Conservation (phyloP, 2,797 vertebrate species). For the Melanotaenia nigrans region DNA sequence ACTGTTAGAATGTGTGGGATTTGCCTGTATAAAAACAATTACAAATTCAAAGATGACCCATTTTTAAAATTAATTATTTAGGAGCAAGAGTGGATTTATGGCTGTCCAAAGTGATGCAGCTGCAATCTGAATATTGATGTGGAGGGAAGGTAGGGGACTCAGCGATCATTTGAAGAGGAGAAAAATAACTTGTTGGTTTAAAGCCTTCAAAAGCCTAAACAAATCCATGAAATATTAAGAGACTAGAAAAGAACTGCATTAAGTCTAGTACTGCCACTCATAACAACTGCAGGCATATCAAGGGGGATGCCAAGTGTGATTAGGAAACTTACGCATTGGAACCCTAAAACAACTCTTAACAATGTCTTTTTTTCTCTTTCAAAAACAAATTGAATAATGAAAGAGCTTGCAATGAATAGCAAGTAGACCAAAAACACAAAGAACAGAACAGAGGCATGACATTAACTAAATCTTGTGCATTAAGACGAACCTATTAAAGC, state of each 20-base stretch:
- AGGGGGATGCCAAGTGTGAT: constrained; percentile 36
- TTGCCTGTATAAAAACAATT: constrained; percentile 47
- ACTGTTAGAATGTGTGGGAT: constrained; percentile 48
- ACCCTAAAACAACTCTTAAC: constrained; percentile 34
- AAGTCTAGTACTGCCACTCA: constrained; percentile 32
- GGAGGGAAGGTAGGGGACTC: constrained; percentile 30
- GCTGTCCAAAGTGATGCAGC: constrained; percentile 61
- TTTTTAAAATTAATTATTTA: constrained; percentile 71
- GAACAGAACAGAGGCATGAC: neutral
- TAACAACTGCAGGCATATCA: constrained; percentile 26
- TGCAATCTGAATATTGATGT: constrained; percentile 75
- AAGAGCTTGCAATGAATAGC: constrained; percentile 3
- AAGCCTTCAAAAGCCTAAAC: constrained; percentile 64
- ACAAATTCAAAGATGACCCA: constrained; percentile 58
- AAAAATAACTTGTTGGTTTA: constrained; percentile 58
- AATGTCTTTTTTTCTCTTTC: constrained; percentile 26
- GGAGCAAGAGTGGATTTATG: constrained; percentile 59
- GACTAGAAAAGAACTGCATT: constrained; percentile 32
- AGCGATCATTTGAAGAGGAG: constrained; percentile 43
- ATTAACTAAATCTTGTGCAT: neutral
- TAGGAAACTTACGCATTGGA: constrained; percentile 30
- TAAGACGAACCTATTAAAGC: neutral
- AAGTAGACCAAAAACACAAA: neutral
- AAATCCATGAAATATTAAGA: constrained; percentile 68
- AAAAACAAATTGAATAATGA: constrained; percentile 1